Conservation (phyloP, 1,140 invertebrate species). For the Proales similis region DNA sequence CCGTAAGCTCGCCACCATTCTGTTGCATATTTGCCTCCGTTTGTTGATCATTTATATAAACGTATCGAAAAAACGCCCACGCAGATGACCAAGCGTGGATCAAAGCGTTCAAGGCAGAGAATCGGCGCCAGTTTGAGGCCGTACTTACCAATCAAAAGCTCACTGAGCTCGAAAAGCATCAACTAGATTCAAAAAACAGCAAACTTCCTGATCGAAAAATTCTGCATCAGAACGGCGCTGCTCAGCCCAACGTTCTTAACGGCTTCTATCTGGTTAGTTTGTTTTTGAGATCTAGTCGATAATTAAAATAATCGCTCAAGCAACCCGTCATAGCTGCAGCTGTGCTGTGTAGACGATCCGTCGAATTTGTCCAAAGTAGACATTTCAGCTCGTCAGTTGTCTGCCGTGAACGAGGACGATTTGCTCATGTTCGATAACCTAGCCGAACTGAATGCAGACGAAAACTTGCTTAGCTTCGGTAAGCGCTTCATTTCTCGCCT, state of each 20-base stretch:
- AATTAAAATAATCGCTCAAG: not conserved
- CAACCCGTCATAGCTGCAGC: constrained; percentile 45
- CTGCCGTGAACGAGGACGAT: constrained; percentile 49
- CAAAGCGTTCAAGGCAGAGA: constrained; percentile 24
- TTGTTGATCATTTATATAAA: not conserved
- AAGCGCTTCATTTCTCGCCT: constrained; percentile 27
- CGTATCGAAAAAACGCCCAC: not conserved
- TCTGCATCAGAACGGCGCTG: constrained; percentile 6
- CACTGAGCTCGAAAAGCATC: constrained; percentile 14
- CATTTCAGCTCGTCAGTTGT: constrained; percentile 45
- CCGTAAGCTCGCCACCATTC: constrained; percentile 6
- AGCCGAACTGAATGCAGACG: constrained; percentile 50
- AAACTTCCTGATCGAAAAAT: constrained; percentile 1
- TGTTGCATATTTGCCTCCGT: too few relatives aligned
- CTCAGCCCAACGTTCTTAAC: constrained; percentile 43
- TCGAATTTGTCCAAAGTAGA: constrained; percentile 49
- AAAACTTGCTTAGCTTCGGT: constrained; percentile 50
- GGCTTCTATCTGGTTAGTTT: constrained; percentile 49
- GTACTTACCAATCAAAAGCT: constrained; percentile 27
- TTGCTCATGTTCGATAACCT: constrained; percentile 51
- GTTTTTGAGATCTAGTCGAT: not conserved
- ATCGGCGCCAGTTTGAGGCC: constrained; percentile 27
- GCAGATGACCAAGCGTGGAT: constrained; percentile 34
- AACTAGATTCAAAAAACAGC: not conserved
- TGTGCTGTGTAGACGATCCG: constrained; percentile 51